Evolutionary conservation across 2,113 vertebrate genomes (phyloP), one percentile per base, ranked within the genome.

Genomic region (Platichthys stellatus): DNA sequence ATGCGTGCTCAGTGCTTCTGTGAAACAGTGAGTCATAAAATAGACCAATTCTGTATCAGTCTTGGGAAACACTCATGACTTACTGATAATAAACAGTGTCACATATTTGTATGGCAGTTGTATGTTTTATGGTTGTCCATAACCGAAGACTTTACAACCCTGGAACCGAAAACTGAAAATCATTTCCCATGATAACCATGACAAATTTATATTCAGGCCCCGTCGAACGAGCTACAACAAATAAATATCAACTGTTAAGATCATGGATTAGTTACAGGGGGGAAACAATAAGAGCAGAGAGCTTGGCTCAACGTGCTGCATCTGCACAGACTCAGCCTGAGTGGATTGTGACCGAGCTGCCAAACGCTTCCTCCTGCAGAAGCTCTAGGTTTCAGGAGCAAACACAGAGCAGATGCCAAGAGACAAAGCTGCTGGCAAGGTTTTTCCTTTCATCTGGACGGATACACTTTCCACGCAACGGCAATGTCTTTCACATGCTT

Each of bases 311-410:
- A 20, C n/a, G 7, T n/a, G 71, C 13, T 14, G 72, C 5, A 69
- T 80, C 82, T 86, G 86, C 67, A 68, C 6, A 66, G 53, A 71
- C 76, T 89, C 82, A 87, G 68, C 54, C 66, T 58, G 57, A 78
- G 70, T 66, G 51, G 78, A 69, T 78, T 76, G 68, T 62, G 38
- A 71, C 20, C 56, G 1, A 59, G 70, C 83, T 88, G 81, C 84
- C 82, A 85, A 74, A 81, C n/a, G 11, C 74, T 82, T 80, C 83
- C 59, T 85, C 47, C 69, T 70, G 83, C 54, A 78, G 8, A 23
- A 83, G 63, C 61, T 75, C n/a, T 17, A 74, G 68, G 35, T 69
- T 66, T 14, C 62, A 5, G 6, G 6, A 53, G 64, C 49, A 79
- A 81, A 87, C 64, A 72, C 69, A 78, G 23, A 80, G 63, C 76